phyloP scores from a whole-genome alignment of 2,113 vertebrate species.

The Tapirus terrestris region DNA sequence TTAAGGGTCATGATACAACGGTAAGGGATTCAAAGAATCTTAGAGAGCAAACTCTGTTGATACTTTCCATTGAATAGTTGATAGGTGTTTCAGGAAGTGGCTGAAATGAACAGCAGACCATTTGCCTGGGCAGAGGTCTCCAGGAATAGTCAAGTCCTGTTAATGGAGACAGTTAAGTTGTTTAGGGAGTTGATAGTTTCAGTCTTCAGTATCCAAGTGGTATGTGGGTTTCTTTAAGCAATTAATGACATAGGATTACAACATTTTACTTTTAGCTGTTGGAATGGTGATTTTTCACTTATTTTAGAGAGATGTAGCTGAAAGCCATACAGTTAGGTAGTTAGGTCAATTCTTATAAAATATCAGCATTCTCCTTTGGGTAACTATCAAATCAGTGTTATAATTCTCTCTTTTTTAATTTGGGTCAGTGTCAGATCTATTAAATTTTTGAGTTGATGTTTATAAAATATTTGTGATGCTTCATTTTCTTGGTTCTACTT shows the following conservation, averaged over 20 bases:
- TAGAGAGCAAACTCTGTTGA: neutral
- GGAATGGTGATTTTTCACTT: neutral
- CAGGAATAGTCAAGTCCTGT: neutral
- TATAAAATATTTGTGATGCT: neutral
- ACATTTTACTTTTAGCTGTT: neutral
- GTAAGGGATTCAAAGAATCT: neutral
- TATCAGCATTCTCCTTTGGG: neutral
- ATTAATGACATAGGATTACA: neutral
- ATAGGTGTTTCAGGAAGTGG: neutral
- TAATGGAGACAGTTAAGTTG: neutral
- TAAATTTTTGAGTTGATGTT: constrained; percentile 20
- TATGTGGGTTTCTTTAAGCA: neutral
- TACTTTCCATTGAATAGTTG: neutral
- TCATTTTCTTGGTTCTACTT: neutral
- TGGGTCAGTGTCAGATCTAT: neutral
- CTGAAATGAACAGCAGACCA: neutral
- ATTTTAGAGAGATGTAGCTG: neutral
- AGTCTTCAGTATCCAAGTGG: neutral
- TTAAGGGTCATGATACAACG: neutral
- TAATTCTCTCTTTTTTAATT: neutral
- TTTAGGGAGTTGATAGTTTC: neutral
- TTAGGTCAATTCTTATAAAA: neutral
- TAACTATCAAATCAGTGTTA: constrained; percentile 8
- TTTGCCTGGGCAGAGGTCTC: neutral
- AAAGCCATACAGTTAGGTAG: neutral